Evolutionary conservation across 2,888 invertebrate species (phyloP).

Genomic region (Dicyrtomina minuta): DNA sequence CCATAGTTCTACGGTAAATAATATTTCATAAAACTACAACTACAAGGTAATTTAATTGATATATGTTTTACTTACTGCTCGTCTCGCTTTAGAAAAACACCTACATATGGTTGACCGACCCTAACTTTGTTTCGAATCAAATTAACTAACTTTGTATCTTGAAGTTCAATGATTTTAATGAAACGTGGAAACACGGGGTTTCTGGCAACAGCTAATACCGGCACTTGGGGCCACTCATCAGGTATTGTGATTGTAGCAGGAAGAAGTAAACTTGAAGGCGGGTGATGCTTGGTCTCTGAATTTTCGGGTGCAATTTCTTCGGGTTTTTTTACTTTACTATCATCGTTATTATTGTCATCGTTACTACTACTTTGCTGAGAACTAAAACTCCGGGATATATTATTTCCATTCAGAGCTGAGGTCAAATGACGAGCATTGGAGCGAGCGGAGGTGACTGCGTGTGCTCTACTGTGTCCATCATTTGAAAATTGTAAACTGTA

Average conservation of each 20-base stretch:
- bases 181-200: constrained; percentile 98
- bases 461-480: background rate
- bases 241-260: constrained; percentile 91
- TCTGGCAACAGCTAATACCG: constrained; percentile 80
- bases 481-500: background rate
- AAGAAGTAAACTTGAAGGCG: constrained; percentile 56
- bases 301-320: background rate
- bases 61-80: constrained; percentile 75
- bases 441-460: background rate
- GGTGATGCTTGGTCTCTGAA: background rate
- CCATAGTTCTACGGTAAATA: constrained; percentile 9
- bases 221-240: constrained; percentile 94
- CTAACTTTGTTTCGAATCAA: constrained; percentile 89
- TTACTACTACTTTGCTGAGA: constrained; percentile 1
- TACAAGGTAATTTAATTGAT: no score
- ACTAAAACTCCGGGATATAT: background rate
- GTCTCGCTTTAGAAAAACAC: constrained; percentile 90
- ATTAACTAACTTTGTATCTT: constrained; percentile 83
- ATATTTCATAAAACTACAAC: constrained; percentile 6
- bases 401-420: background rate
- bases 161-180: constrained; percentile 93
- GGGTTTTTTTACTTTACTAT: background rate
- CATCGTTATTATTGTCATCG: constrained; percentile 6
- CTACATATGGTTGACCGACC: constrained; percentile 94
- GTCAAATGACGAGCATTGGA: no score